Evolutionary conservation across 2,888 invertebrate species (phyloP), one percentile per base, ranked within the genome.

Genomic region (Temnothorax ravouxi): DNA sequence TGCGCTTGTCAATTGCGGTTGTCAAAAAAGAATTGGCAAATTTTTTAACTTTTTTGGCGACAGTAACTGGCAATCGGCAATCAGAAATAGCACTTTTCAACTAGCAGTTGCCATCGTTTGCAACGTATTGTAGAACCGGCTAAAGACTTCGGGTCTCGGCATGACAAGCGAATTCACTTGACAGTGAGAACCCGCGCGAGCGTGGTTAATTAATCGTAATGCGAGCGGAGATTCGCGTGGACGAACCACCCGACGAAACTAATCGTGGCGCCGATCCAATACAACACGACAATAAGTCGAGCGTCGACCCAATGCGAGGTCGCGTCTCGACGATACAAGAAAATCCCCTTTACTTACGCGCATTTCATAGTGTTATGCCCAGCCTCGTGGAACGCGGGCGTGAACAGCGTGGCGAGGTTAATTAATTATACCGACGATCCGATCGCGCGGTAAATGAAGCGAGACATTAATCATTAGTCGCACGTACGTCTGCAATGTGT

Each of bases 371-470:
- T 80, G 47, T 72, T 50, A 9, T 9, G 21, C 34, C 59, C 4
- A 25, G 8, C 5, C 3, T 3, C 11, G 13, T 15, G 11, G 72
- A 25, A 72, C n/a, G 44, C 69, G 77, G 66, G 41, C n/a, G 67
- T 29, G 67, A 77, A 34, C n/a, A 50, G 25, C 29, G 29, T 47
- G 66, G 21, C 18, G 54, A 69, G 56, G 38, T 80, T 80, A 80
- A 80, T 80, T 80, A 80, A 80, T 80, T 80, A 80, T 80, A 80
- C 79, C 47, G 72, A 61, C 79, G 79, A 80, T 80, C 59, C 79
- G 25, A 80, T 79, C 72, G 56, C 71, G 47, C 72, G 56, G 79
- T 79, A 79, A 79, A 79, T 50, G 72, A 72, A 59, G 79, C 79
- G 59, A 72, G 38, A 25, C 79, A 80, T 80, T 80, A 80, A 80